These are phyloP conservation scores for Drosophila vallismaia DNA, from an alignment of 2,888 invertebrate species.

Conservation along the genomic window DNA sequence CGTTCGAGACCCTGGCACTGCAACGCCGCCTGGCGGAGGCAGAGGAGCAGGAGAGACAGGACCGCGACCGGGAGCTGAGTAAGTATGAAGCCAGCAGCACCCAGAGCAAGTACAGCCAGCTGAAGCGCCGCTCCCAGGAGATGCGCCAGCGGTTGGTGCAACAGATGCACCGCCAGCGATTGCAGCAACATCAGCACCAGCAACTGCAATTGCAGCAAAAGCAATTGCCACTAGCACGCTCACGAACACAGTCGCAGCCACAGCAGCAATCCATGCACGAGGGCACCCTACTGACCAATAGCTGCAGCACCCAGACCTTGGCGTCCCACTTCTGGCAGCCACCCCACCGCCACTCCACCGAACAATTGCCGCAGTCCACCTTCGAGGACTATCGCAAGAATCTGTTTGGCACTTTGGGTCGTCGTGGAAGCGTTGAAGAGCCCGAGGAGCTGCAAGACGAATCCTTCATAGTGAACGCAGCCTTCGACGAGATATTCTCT, in stretches of 20 bases:
- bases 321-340: slow-evolving; percentile 42
- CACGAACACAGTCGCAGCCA: slow-evolving; percentile 47
- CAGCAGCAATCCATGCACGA: slow-evolving; percentile 42
- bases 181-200: slow-evolving; percentile 71
- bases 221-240: slow-evolving; percentile 27
- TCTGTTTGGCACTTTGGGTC: slow-evolving; percentile 68
- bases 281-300: slow-evolving; percentile 46
- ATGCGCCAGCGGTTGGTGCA: slow-evolving; percentile 80
- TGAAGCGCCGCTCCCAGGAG: slow-evolving; percentile 82
- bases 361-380: slow-evolving; percentile 58
- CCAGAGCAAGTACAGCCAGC: slow-evolving; percentile 81
- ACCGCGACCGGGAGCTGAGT: slow-evolving; percentile 57
- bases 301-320: slow-evolving; percentile 66
- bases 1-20: slow-evolving; percentile 83
- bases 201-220: slow-evolving; percentile 40
- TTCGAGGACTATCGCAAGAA: slow-evolving; percentile 82
- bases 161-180: slow-evolving; percentile 72
- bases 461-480: slow-evolving; percentile 80
- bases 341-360: slow-evolving; percentile 48
- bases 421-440: slow-evolving; percentile 51
- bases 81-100: slow-evolving; percentile 65
- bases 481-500: slow-evolving; percentile 82
- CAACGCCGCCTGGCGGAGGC: slow-evolving; percentile 72
- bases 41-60: slow-evolving; percentile 49
- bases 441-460: slow-evolving; percentile 72